A percentile compares a stretch with the other conserved stretches of the same genome.
These are phyloP conservation scores for Siphamia tubifer DNA, from an alignment of 2,113 vertebrate genomes.

Conservation along the genomic window DNA sequence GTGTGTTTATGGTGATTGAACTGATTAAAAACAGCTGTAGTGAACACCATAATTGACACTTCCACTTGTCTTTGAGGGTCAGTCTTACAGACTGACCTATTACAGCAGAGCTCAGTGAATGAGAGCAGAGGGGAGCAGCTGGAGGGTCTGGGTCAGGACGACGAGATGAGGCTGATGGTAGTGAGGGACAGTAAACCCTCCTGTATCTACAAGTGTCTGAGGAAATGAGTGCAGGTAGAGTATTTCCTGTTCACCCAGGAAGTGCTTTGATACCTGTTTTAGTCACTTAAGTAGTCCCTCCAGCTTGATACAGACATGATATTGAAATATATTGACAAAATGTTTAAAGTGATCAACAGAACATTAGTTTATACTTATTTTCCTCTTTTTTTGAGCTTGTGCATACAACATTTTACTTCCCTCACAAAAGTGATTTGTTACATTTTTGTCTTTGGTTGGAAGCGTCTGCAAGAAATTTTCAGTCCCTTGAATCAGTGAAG, in stretches of 20 bases:
- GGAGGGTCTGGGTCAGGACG: neutral
- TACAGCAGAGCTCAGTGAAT: conserved; percentile 13
- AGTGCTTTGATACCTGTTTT: conserved; percentile 5
- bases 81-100: conserved; percentile 2
- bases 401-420: conserved; percentile 4
- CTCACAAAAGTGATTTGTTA: neutral
- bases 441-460: neutral
- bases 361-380: neutral
- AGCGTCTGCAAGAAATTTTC: conserved; percentile 5
- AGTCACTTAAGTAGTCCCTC: conserved; percentile 15
- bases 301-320: conserved; percentile 12
- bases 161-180: neutral
- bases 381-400: neutral
- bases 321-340: neutral
- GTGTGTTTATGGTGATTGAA: conserved; percentile 27
- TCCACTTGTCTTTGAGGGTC: conserved; percentile 11
- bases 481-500: neutral
- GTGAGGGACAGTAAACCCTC: neutral
- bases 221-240: neutral
- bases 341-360: neutral
- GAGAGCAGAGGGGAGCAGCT: neutral
- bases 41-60: conserved; percentile 14
- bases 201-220: neutral
- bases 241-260: conserved; percentile 41
- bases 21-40: conserved; percentile 21